Evolutionary conservation across 2,113 vertebrate genomes (phyloP).

Genomic region (Pomatorhinus ruficollis): DNA sequence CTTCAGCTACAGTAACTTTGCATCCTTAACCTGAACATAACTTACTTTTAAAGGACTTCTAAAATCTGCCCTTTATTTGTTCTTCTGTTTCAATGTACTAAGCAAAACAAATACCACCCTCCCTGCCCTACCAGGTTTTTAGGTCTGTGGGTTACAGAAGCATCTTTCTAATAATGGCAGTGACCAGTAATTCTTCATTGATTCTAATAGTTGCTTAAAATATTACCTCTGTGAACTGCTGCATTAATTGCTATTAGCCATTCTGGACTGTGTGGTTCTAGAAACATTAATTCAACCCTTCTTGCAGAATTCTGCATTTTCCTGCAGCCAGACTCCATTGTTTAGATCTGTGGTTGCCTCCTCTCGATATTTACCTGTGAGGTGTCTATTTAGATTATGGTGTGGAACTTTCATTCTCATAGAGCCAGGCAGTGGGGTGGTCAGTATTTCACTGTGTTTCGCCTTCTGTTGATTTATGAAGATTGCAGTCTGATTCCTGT

Average conservation of each 20-base stretch:
- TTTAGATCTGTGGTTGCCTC: not conserved
- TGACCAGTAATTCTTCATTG: not conserved
- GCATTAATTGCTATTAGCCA: not conserved
- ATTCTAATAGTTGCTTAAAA: not conserved
- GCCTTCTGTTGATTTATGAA: not conserved
- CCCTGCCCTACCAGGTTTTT: not conserved
- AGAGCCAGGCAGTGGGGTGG: not conserved
- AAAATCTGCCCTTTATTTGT: not conserved
- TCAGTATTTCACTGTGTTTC: not conserved
- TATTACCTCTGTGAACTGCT: not conserved
- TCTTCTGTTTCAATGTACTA: not conserved
- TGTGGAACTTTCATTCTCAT: not conserved
- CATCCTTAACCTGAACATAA: not conserved
- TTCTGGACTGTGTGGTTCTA: not conserved
- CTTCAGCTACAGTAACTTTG: not conserved
- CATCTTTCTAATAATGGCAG: not conserved
- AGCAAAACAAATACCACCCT: not conserved
- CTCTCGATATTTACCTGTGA: not conserved
- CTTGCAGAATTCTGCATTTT: not conserved
- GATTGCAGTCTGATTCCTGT: not conserved
- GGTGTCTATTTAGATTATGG: not conserved
- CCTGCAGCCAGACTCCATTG: not conserved
- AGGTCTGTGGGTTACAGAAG: not conserved
- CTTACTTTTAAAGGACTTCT: not conserved
- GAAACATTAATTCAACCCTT: not conserved